Conservation (phyloP, 2,888 invertebrate species). For the Coleophora flavipennella region DNA sequence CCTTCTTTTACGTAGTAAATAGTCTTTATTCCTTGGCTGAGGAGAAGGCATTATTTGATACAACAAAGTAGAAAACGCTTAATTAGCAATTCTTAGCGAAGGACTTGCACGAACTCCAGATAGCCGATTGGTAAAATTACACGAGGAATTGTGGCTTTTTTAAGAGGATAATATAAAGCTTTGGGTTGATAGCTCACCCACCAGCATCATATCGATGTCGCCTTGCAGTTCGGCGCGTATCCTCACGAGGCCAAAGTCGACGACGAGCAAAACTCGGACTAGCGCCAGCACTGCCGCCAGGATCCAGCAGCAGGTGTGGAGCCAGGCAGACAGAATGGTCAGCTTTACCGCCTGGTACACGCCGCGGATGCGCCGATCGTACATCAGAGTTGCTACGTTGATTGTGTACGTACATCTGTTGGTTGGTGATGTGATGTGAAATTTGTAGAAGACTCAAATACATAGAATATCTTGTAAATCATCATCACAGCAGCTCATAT, state of each 20-base stretch:
- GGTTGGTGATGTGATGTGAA: neutral
- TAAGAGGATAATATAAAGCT: too few relatives aligned
- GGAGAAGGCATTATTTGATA: too few relatives aligned
- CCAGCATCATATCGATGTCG: constrained; percentile 50
- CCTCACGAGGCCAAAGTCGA: constrained; percentile 55
- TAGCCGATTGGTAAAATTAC: too few relatives aligned
- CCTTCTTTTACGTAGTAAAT: too few relatives aligned
- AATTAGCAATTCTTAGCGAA: too few relatives aligned
- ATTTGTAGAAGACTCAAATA: neutral
- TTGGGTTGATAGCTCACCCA: too few relatives aligned
- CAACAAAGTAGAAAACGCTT: too few relatives aligned
- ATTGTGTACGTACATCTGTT: constrained; percentile 50
- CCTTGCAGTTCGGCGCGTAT: constrained; percentile 40
- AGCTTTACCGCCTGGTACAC: constrained; percentile 56
- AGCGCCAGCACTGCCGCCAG: constrained; percentile 40
- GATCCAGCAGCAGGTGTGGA: constrained; percentile 57
- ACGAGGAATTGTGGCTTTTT: too few relatives aligned
- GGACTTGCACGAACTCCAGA: too few relatives aligned
- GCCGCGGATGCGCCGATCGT: constrained; percentile 55
- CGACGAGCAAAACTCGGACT: constrained; percentile 38
- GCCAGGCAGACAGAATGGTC: constrained; percentile 55
- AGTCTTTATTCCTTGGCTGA: too few relatives aligned
- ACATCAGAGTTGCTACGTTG: constrained; percentile 53
- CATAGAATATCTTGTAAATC: too few relatives aligned
- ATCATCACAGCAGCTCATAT: too few relatives aligned